Evolutionary conservation across 2,888 invertebrate species (phyloP).

Genomic region (Plebejus argus): DNA sequence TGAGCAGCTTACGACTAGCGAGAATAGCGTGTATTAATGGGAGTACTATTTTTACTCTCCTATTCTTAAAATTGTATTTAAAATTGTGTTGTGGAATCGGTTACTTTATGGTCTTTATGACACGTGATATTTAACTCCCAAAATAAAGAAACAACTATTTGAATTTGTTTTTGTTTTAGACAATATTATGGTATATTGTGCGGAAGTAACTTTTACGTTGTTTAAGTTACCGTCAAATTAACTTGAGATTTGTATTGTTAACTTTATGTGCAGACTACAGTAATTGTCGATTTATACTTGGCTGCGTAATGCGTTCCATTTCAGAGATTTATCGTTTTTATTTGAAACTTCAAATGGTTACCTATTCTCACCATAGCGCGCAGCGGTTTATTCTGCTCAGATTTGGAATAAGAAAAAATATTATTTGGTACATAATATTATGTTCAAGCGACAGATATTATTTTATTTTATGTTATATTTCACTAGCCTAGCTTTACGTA

Average conservation of each 20-base stretch:
- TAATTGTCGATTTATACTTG: background rate
- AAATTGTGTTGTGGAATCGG: background rate
- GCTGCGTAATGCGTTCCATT: background rate
- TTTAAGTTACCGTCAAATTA: background rate
- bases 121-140: background rate
- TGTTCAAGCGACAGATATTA: too few relatives aligned
- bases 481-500: too few relatives aligned
- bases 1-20: background rate
- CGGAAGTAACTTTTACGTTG: background rate
- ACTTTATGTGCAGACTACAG: background rate
- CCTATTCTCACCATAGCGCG: background rate
- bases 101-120: background rate
- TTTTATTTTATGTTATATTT: too few relatives aligned
- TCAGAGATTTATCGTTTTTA: conserved; percentile 6
- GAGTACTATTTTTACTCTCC: background rate
- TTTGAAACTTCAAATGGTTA: background rate
- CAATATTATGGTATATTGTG: background rate
- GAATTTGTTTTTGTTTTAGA: background rate
- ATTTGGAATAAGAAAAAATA: background rate
- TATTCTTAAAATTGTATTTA: conserved; percentile 4
- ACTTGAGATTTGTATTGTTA: background rate
- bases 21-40: background rate
- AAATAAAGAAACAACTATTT: background rate
- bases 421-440: background rate
- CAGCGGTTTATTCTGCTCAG: background rate